Percentiles rank a stretch among this genome's conserved stretches.
Conservation (phyloP, 2,113 vertebrate species). For the Myotis brandtii region DNA sequence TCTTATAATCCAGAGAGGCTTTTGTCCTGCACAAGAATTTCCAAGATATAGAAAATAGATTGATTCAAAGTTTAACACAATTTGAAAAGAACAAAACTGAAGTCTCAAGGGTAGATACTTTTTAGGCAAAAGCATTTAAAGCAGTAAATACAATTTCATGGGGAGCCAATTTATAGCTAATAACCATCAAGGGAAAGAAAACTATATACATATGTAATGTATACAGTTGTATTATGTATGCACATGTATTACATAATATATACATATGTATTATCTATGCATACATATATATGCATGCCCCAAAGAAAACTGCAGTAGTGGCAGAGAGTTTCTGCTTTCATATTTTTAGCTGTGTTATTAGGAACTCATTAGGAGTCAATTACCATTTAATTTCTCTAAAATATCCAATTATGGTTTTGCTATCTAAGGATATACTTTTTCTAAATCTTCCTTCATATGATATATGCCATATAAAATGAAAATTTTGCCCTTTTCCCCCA, state of each 20-base stretch:
- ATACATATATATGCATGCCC: neutral
- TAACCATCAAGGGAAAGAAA: neutral
- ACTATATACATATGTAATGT: neutral
- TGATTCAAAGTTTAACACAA: neutral
- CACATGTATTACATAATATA: neutral
- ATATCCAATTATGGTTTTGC: neutral
- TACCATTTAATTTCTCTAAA: constrained; percentile 36
- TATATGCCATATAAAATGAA: neutral
- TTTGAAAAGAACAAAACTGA: constrained; percentile 18
- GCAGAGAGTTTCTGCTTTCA: neutral
- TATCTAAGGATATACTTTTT: neutral
- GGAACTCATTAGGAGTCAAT: constrained; percentile 12
- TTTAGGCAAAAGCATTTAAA: neutral
- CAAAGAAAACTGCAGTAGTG: neutral
- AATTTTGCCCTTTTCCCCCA: neutral
- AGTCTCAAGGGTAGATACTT: neutral
- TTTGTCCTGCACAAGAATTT: neutral
- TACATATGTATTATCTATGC: neutral
- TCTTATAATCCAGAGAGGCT: neutral
- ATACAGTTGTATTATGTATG: neutral
- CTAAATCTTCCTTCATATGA: neutral
- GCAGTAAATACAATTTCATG: neutral
- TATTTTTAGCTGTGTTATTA: constrained; percentile 18
- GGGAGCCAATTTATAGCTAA: neutral
- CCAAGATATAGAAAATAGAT: neutral